A percentile compares a stretch with the other conserved stretches of the same genome.
Conservation (phyloP, 53 echinoderm and acorn worm species). For the Actinopyga echinites region DNA sequence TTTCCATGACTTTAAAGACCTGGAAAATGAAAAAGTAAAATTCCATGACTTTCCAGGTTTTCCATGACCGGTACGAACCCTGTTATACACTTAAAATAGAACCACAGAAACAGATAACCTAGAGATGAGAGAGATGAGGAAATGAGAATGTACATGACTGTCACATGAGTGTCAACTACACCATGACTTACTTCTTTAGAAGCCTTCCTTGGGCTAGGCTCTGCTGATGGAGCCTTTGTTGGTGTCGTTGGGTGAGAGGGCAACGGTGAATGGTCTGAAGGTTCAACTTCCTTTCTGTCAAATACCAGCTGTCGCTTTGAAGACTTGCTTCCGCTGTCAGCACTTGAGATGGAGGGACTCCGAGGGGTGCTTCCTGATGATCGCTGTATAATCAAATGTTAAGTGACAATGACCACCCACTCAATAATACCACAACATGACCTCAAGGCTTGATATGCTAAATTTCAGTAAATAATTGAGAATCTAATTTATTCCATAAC, state of each 20-base stretch:
- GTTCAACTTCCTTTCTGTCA: slow-evolving; percentile 46
- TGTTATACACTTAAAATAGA: too few relatives aligned
- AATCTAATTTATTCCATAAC: too few relatives aligned
- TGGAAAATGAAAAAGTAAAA: not conserved
- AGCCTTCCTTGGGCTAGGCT: slow-evolving; percentile 52
- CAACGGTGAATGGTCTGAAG: slow-evolving; percentile 36
- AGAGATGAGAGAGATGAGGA: too few relatives aligned
- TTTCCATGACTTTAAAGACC: not conserved
- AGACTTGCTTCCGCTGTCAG: slow-evolving; percentile 20
- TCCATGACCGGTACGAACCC: not conserved
- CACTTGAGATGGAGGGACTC: slow-evolving; percentile 31
- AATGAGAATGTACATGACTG: too few relatives aligned
- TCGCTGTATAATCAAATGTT: not conserved
- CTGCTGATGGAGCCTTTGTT: slow-evolving; percentile 41
- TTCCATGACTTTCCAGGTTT: slow-evolving; percentile 27
- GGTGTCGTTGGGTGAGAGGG: slow-evolving; percentile 57
- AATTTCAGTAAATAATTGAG: too few relatives aligned
- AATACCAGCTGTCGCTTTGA: slow-evolving; percentile 35
- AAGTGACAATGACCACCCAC: too few relatives aligned
- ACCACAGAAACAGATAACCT: too few relatives aligned
- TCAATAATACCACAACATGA: too few relatives aligned
- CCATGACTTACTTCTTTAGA: slow-evolving; percentile 1
- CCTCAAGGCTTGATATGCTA: too few relatives aligned
- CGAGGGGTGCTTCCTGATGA: slow-evolving; percentile 3
- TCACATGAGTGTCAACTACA: too few relatives aligned